Evolutionary conservation across 2,113 vertebrate genomes (phyloP).

Genomic region (Theristicus caerulescens): DNA sequence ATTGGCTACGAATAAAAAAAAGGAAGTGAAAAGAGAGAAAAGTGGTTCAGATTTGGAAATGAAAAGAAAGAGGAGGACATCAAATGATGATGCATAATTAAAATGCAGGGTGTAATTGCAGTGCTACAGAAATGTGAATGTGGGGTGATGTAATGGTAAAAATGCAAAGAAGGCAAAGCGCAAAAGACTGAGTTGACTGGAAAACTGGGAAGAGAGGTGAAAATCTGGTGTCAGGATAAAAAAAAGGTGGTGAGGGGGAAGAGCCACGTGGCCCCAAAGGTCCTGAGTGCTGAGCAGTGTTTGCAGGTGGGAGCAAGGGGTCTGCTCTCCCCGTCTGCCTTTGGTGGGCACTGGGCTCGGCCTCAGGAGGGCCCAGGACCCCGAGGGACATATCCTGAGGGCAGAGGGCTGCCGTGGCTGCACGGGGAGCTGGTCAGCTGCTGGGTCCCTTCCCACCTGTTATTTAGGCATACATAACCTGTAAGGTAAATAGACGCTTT

Average conservation of each 20-base stretch:
- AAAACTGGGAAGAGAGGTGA: not conserved
- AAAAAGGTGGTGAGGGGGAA: not conserved
- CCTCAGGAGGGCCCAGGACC: not conserved
- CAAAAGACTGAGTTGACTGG: not conserved
- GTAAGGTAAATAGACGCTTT: not conserved
- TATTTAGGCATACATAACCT: fast-evolving
- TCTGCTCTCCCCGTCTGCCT: not conserved
- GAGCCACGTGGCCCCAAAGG: not conserved
- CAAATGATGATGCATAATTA: not conserved
- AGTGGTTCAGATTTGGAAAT: not conserved
- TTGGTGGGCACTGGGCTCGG: not conserved
- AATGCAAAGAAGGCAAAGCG: not conserved
- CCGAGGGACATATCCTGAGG: fast-evolving
- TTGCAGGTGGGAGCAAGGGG: not conserved
- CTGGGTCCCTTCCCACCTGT: not conserved
- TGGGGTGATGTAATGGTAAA: not conserved
- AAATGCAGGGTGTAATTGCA: not conserved
- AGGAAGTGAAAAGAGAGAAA: not conserved
- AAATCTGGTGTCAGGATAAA: not conserved
- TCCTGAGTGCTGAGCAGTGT: not conserved
- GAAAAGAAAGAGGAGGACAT: not conserved
- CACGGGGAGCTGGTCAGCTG: not conserved
- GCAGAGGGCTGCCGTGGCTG: not conserved
- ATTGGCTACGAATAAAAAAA: not conserved
- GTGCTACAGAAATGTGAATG: not conserved